These are phyloP conservation scores for Peromyscus nudipes DNA, from an alignment of 2,797 vertebrate genomes.

Conservation along the genomic window DNA sequence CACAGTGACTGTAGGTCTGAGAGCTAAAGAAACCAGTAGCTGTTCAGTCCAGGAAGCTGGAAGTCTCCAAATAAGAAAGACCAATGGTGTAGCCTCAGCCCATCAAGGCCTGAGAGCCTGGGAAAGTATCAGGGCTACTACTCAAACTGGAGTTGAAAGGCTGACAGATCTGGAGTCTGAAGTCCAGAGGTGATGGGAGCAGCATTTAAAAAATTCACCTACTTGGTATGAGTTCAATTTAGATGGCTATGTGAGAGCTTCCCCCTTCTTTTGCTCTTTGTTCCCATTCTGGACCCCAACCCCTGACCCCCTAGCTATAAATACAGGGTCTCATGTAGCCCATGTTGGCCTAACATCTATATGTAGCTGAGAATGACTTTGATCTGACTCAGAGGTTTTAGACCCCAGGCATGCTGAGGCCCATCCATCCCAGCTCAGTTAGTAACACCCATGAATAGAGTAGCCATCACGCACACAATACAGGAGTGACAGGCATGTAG, in stretches of 20 bases:
- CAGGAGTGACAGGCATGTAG: not conserved
- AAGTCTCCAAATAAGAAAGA: not conserved
- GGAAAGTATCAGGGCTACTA: not conserved
- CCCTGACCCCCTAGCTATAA: too few species aligned
- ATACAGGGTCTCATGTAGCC: too few species aligned
- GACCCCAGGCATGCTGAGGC: not conserved
- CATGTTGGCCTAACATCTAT: not conserved
- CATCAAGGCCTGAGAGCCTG: not conserved
- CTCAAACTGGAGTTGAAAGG: not conserved
- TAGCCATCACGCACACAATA: fast-evolving
- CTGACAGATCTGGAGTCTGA: not conserved
- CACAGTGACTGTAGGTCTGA: not conserved
- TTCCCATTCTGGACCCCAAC: not conserved
- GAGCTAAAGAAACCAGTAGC: not conserved
- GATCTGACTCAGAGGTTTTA: not conserved
- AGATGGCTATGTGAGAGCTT: not conserved
- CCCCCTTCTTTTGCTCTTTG: not conserved
- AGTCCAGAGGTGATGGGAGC: too few species aligned
- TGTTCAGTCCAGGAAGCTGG: not conserved
- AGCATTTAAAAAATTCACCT: not conserved
- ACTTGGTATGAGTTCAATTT: not conserved
- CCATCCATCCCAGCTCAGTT: too few species aligned
- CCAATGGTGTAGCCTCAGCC: not conserved
- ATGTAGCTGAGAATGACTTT: not conserved
- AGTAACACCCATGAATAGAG: not conserved